These are phyloP conservation scores for Linnaemya vulpina DNA, from an alignment of 2,888 invertebrate genomes.

Conservation along the genomic window DNA sequence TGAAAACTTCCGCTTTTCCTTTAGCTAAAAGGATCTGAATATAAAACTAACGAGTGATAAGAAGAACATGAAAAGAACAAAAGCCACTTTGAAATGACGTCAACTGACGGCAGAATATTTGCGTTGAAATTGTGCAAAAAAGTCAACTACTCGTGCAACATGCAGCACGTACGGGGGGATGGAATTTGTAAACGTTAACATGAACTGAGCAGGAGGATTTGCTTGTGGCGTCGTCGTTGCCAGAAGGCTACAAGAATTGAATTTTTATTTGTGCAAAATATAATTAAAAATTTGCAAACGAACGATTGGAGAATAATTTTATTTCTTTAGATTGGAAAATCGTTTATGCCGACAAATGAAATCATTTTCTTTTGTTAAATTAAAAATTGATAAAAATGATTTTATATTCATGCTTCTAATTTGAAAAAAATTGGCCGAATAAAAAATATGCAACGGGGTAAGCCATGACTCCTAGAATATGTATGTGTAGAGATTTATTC, in stretches of 20 bases:
- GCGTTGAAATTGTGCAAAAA: constrained; percentile 5
- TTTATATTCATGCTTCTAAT: too few relatives aligned
- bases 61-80: constrained; percentile 5
- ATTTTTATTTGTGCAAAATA: constrained; percentile 18
- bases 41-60: constrained; percentile 21
- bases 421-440: too few relatives aligned
- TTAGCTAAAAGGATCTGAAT: constrained; percentile 37
- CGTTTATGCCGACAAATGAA: too few relatives aligned
- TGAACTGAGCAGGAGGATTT: constrained; percentile 14
- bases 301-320: not conserved
- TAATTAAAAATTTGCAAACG: constrained; percentile 6
- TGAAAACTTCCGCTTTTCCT: constrained; percentile 44
- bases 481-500: too few relatives aligned
- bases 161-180: not conserved
- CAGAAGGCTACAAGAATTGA: too few relatives aligned
- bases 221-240: constrained; percentile 32
- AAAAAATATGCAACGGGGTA: too few relatives aligned
- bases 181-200: constrained; percentile 35
- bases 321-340: not conserved
- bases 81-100: constrained; percentile 24
- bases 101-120: constrained; percentile 49
- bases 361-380: too few relatives aligned
- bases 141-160: constrained; percentile 1
- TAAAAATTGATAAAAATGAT: too few relatives aligned
- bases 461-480: too few relatives aligned